These are phyloP conservation scores for Brevipalpus yothersi DNA, from an alignment of 1,140 invertebrate species.

Conservation along the genomic window DNA sequence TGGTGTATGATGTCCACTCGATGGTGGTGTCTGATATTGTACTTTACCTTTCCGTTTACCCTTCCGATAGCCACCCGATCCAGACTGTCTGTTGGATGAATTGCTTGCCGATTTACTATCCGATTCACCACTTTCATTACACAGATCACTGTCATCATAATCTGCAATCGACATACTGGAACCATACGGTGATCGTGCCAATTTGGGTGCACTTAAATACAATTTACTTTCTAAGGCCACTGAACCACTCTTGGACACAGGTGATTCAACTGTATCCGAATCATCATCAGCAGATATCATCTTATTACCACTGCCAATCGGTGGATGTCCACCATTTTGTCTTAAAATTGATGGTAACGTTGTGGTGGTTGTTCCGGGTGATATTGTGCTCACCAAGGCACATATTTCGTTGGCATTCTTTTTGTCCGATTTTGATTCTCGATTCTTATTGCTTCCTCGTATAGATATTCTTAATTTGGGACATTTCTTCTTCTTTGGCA, in stretches of 20 bases:
- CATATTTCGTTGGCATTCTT: not conserved
- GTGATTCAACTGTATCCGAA: constrained; percentile 8
- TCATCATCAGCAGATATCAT: constrained; percentile 8
- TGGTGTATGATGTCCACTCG: constrained; percentile 33
- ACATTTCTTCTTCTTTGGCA: not conserved
- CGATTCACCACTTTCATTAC: constrained; percentile 1
- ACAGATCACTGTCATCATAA: constrained; percentile 10
- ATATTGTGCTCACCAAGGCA: not conserved
- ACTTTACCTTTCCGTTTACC: not conserved
- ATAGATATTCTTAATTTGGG: not conserved
- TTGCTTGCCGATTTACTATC: not conserved
- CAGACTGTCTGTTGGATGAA: not conserved
- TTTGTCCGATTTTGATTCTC: not conserved
- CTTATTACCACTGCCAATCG: not conserved
- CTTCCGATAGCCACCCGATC: not conserved
- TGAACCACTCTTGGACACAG: not conserved
- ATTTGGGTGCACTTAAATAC: constrained; percentile 8
- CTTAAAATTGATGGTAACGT: not conserved
- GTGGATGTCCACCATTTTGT: not conserved
- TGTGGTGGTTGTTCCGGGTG: not conserved
- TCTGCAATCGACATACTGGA: constrained; percentile 12
- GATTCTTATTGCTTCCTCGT: no score
- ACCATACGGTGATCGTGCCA: constrained; percentile 11
- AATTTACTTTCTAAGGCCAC: not conserved
- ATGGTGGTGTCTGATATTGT: constrained; percentile 17